Conservation (phyloP, 2,797 vertebrate genomes). For the Erethizon dorsatum region DNA sequence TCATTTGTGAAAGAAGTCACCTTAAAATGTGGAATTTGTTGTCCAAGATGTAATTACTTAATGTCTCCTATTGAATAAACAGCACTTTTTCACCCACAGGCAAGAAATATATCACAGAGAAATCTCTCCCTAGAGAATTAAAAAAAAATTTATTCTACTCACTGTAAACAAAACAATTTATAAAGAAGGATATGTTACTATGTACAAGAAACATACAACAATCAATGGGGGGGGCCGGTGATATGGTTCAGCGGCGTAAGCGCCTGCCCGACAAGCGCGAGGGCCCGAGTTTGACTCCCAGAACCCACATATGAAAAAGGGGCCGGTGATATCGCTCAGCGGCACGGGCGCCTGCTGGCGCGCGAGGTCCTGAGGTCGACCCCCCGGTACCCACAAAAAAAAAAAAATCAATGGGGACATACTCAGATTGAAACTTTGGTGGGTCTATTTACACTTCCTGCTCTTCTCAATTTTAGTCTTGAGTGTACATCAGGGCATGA, state of each 20-base stretch:
- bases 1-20: not conserved
- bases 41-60: not conserved
- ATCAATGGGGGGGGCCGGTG: not conserved
- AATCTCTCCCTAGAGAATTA: not conserved
- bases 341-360: too few species aligned
- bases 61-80: not conserved
- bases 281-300: too few species aligned
- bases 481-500: not conserved
- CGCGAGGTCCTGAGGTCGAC: too few species aligned
- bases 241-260: too few species aligned
- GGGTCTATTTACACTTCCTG: not conserved
- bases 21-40: constrained; percentile 19
- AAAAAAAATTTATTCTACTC: not conserved
- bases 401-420: not conserved
- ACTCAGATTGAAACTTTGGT: not conserved
- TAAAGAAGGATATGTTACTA: not conserved
- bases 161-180: not conserved
- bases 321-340: too few species aligned
- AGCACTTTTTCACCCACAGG: not conserved
- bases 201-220: not conserved
- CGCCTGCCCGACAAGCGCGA: too few species aligned
- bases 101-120: not conserved
- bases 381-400: too few species aligned
- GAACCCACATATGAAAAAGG: too few species aligned
- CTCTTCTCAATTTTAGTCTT: not conserved